Percentiles rank a stretch among this genome's conserved stretches.
Evolutionary conservation across 2,113 vertebrate species (phyloP).

Genomic region (Galeopterus variegatus): DNA sequence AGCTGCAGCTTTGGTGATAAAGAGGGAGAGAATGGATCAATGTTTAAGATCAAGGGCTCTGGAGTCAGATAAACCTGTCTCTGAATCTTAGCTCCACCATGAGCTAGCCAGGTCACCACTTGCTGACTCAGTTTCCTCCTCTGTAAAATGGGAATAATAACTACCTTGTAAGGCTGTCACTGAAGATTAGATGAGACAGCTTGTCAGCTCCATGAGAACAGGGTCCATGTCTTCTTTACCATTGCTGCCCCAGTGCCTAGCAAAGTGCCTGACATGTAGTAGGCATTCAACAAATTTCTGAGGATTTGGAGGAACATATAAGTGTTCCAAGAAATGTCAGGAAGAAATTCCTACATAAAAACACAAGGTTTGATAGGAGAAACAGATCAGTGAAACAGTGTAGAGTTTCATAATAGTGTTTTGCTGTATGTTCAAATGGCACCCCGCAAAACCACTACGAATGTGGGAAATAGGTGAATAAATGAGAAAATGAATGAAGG

Average conservation of each 20-base stretch:
- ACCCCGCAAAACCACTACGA: background rate
- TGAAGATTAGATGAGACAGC: background rate
- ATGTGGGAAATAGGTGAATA: background rate
- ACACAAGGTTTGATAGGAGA: background rate
- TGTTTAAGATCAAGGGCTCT: background rate
- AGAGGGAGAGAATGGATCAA: background rate
- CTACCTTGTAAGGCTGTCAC: background rate
- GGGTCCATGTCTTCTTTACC: background rate
- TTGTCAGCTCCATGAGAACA: background rate
- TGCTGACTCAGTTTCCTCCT: conserved; percentile 26
- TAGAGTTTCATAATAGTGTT: background rate
- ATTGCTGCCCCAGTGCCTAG: background rate
- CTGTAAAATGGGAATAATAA: conserved; percentile 16
- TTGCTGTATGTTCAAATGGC: background rate
- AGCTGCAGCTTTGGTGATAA: conserved; percentile 1
- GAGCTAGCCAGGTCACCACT: background rate
- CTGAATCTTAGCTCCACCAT: background rate
- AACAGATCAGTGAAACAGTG: background rate
- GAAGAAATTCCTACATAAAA: background rate
- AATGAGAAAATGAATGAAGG: background rate
- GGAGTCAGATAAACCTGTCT: background rate
- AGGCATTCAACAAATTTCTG: background rate
- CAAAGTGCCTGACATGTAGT: background rate
- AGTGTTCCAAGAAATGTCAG: background rate
- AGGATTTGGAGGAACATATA: background rate